phyloP scores from a whole-genome alignment of 2,113 vertebrate genomes.

The Xyliphius kryptos region DNA sequence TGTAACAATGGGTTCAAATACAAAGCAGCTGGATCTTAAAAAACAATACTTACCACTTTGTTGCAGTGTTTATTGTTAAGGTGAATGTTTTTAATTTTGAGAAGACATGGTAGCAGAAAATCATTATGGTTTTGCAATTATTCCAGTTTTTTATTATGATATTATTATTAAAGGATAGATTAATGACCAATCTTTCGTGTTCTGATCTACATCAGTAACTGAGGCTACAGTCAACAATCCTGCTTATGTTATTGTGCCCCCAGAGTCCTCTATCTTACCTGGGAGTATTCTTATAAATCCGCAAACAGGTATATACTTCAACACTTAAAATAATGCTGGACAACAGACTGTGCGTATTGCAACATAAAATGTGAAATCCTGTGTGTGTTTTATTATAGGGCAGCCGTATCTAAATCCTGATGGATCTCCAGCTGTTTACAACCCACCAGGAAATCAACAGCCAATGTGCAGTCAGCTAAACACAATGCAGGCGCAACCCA shows the following conservation, averaged over 20 bases:
- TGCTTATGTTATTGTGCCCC: constrained; percentile 77
- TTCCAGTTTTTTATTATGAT: background rate
- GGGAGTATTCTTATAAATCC: constrained; percentile 93
- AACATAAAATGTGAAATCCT: too few species aligned
- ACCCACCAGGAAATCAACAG: constrained; percentile 80
- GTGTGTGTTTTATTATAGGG: constrained; percentile 59
- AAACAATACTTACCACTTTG: too few species aligned
- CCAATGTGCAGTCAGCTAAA: constrained; percentile 64
- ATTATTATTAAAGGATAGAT: background rate
- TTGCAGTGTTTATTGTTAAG: too few species aligned
- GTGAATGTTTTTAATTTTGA: too few species aligned
- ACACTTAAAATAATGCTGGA: background rate
- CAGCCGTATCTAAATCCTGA: constrained; percentile 94
- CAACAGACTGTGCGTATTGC: background rate
- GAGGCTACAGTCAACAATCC: constrained; percentile 64
- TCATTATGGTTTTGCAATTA: background rate
- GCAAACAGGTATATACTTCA: constrained; percentile 72
- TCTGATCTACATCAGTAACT: constrained; percentile 43
- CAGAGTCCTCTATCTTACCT: constrained; percentile 87
- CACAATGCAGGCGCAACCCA: constrained; percentile 58
- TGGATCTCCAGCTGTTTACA: constrained; percentile 87
- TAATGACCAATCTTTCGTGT: constrained; percentile 35
- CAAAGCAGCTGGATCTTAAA: too few species aligned
- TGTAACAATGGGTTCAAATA: too few species aligned
- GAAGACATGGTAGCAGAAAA: background rate